Percentiles rank a stretch among this genome's conserved stretches.
Conservation (phyloP, 2,113 vertebrate species). For the Tachysurus fulvidraco region DNA sequence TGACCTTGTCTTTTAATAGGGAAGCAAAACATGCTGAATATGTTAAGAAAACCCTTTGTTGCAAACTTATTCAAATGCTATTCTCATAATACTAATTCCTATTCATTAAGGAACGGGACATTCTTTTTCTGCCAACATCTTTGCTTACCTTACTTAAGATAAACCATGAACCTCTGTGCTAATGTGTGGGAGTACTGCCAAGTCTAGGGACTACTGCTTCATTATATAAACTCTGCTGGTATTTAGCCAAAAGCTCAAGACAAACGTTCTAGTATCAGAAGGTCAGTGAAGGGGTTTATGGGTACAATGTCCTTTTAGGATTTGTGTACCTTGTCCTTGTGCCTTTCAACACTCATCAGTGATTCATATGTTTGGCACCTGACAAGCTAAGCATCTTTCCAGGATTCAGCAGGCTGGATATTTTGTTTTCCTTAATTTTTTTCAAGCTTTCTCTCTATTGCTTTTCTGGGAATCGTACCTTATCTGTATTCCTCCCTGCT, state of each 20-base stretch:
- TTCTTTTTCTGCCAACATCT: slow-evolving; percentile 19
- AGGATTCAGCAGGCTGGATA: background rate
- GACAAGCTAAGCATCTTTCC: slow-evolving; percentile 10
- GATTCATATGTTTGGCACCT: slow-evolving; percentile 8
- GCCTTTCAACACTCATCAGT: background rate
- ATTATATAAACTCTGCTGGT: slow-evolving; percentile 19
- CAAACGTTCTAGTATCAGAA: background rate
- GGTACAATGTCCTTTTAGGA: background rate
- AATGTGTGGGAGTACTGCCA: slow-evolving; percentile 13
- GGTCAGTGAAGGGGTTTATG: background rate
- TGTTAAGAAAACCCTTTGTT: background rate
- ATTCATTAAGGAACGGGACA: slow-evolving; percentile 1
- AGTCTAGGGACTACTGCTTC: background rate
- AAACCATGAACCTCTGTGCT: slow-evolving; percentile 11
- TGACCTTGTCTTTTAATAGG: background rate
- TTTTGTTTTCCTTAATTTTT: slow-evolving; percentile 14
- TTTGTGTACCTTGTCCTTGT: slow-evolving; percentile 25
- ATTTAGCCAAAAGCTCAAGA: slow-evolving; percentile 6
- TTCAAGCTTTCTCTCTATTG: slow-evolving; percentile 2
- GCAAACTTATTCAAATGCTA: background rate
- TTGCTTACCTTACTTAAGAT: slow-evolving; percentile 16
- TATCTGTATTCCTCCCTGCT: slow-evolving; percentile 2
- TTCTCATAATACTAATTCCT: slow-evolving; percentile 17
- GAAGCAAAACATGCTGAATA: background rate
- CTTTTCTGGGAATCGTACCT: background rate